Evolutionary conservation across 1,140 invertebrate species (phyloP).

Genomic region (Cecropterus lyciades): DNA sequence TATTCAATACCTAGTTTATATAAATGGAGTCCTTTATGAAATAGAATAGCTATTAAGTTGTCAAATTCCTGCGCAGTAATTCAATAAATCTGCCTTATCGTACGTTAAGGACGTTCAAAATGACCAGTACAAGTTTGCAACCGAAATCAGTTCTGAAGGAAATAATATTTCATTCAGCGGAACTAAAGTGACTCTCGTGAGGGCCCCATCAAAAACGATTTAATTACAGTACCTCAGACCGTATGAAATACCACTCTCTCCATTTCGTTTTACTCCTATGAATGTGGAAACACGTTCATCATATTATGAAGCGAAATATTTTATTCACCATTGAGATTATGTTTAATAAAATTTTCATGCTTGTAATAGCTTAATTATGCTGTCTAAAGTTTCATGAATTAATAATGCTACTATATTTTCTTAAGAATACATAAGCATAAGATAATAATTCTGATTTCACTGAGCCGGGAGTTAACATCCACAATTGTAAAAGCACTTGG

Average conservation of each 20-base stretch:
- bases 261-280: constrained; percentile 2
- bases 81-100: constrained; percentile 20
- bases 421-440: no score
- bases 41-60: constrained; percentile 2
- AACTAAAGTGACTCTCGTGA: constrained; percentile 17
- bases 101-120: constrained; percentile 33
- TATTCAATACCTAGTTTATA: no score
- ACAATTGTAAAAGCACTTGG: no score
- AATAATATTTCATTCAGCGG: no score
- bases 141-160: constrained; percentile 45
- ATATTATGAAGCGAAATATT: constrained; percentile 13
- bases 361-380: no score
- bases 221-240: constrained; percentile 14
- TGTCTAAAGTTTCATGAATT: no score
- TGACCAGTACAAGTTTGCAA: constrained; percentile 35
- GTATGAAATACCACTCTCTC: constrained; percentile 12
- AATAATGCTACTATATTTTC: no score
- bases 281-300: constrained; percentile 17
- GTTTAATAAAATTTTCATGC: not conserved
- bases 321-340: constrained; percentile 5
- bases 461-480: no score
- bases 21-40: no score
- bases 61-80: not conserved
- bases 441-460: no score
- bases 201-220: constrained; percentile 12